Conservation (phyloP, 2,797 vertebrate species). For the Mormyrops attenuatus region DNA sequence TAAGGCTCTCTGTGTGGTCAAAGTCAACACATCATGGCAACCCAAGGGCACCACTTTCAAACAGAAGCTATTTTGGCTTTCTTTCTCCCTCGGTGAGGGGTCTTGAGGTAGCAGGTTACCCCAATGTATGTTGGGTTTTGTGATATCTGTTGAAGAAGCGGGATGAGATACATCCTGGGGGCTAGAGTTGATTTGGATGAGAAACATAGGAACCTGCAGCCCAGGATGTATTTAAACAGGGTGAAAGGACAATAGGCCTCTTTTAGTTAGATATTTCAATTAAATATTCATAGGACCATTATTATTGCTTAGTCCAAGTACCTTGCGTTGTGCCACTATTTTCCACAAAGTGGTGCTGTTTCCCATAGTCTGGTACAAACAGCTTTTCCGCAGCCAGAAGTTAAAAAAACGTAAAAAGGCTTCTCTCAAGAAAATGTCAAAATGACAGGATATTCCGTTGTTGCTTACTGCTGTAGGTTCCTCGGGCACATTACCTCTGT, state of each 20-base stretch:
- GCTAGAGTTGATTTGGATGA: neutral
- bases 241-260: neutral
- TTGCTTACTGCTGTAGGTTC: neutral
- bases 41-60: neutral
- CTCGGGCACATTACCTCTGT: neutral
- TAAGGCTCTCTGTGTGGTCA: neutral
- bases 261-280: neutral
- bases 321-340: neutral
- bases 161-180: neutral
- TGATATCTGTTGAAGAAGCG: neutral
- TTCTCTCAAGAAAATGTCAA: neutral
- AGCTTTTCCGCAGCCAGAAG: neutral
- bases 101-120: neutral
- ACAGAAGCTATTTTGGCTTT: neutral
- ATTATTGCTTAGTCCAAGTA: neutral
- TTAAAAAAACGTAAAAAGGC: neutral
- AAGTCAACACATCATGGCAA: neutral
- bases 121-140: neutral
- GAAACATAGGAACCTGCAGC: neutral
- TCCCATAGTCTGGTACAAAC: neutral
- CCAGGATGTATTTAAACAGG: neutral
- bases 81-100: neutral
- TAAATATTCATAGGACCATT: neutral
- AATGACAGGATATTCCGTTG: neutral
- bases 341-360: neutral